phyloP scores from a whole-genome alignment of 2,113 vertebrate species.

The Phycodurus eques region DNA sequence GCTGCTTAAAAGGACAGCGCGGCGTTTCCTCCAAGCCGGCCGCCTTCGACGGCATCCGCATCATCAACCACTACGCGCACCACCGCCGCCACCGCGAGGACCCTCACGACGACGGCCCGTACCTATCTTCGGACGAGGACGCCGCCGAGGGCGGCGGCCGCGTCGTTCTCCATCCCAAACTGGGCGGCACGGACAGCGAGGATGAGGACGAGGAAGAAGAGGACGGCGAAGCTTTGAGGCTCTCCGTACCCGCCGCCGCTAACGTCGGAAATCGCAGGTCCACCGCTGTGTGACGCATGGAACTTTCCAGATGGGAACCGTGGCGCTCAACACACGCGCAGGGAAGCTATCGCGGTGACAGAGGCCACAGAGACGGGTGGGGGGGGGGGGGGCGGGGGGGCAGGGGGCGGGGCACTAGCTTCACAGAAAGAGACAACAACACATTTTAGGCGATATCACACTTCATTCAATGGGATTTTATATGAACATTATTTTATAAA shows the following conservation, averaged over 20 bases:
- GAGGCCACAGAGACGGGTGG: not conserved
- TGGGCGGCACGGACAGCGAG: constrained; percentile 81
- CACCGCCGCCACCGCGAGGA: not conserved
- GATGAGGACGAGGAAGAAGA: constrained; percentile 89
- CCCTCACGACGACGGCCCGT: constrained; percentile 79
- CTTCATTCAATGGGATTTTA: constrained; percentile 60
- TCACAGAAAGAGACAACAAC: constrained; percentile 74
- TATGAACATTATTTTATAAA: constrained; percentile 57
- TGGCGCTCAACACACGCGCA: too few species aligned
- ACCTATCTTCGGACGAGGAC: constrained; percentile 92
- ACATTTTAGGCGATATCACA: constrained; percentile 71
- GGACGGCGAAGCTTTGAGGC: constrained; percentile 63
- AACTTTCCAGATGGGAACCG: not conserved
- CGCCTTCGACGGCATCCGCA: constrained; percentile 94
- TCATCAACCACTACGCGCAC: constrained; percentile 84
- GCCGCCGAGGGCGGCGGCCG: constrained; percentile 62
- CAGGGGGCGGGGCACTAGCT: not conserved
- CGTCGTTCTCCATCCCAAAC: constrained; percentile 75
- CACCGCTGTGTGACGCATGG: constrained; percentile 82
- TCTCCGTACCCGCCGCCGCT: constrained; percentile 49
- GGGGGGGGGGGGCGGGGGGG: not conserved
- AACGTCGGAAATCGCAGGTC: constrained; percentile 70
- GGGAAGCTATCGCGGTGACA: not conserved
- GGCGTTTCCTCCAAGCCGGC: constrained; percentile 74
- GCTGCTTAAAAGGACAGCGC: constrained; percentile 87